Base-by-base conservation (phyloP, 2,797 vertebrate genomes). In the Aphelocoma californica region DNA sequence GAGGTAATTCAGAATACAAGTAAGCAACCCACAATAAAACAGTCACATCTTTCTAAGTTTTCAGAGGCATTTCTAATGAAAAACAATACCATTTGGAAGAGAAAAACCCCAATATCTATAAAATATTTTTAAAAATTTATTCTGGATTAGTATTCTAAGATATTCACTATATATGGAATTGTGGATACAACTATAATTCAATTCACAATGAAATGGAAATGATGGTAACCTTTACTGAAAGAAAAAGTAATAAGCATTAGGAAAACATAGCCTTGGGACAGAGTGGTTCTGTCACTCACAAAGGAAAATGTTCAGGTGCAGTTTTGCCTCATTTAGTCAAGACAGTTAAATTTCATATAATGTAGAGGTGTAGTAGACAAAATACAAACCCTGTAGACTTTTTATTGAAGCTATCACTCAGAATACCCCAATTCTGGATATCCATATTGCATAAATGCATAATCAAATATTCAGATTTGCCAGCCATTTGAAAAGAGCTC, bases 71-170 rank as follows among this genome's bases (percentile, higher is more conserved):
- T 90, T 83, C 4, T 71, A 71, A 47, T 21, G 7, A 57, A 88
- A 79, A 90, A 13, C 5, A 50, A 28, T 19, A 29, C 2, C 14
- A 44, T 69, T 71, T 3, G 6, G 13, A 74, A 64, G 10, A 56
- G 4, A 18, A 20, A 50, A 12, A 4, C 1, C 2, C 5, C 2
- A 18, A 51, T 58, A 18, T 3, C 7, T 36, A 61, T 2, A 56
- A 62, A 84, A 73, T 5, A 24, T 60, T 17, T 15, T 31, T 53
- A 44, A 34, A 18, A 4, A 3, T 24, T 72, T 66, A 53, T 74
- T 50, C 29, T 42, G 6, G 10, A 32, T 54, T 65, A 56, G 29
- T 69, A 79, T 40, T 36, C 51, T 9, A 86, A 88, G 16, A 38
- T 15, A 51, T 12, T 81, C 6, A 32, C 7, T 23, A 5, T 45